A percentile compares a stretch with the other conserved stretches of the same genome.
Conservation (phyloP, 2,797 vertebrate species). For the Oceanodroma leucorhoa region DNA sequence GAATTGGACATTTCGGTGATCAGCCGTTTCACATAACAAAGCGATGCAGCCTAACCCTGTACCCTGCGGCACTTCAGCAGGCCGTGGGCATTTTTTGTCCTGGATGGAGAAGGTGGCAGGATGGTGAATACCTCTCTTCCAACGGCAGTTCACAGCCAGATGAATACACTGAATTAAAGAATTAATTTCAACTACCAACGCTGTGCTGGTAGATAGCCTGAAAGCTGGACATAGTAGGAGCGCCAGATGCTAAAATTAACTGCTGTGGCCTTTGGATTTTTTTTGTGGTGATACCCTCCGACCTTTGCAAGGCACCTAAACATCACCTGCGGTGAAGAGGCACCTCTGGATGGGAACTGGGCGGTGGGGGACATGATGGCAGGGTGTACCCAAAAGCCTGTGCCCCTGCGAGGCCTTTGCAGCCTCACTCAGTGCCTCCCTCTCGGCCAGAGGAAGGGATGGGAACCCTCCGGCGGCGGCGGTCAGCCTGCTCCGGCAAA, state of each 20-base stretch:
- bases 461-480: not conserved
- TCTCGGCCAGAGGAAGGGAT: fast-evolving
- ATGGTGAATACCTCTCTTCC: not conserved
- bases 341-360: not conserved
- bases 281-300: not conserved
- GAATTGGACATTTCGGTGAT: not conserved
- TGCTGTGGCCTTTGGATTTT: not conserved
- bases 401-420: not conserved
- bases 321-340: not conserved
- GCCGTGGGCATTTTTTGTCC: not conserved
- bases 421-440: not conserved
- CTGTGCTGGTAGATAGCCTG: not conserved
- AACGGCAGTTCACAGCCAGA: not conserved
- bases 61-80: not conserved
- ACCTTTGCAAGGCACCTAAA: not conserved
- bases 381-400: not conserved
- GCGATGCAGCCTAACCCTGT: not conserved
- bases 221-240: not conserved
- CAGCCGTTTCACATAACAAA: not conserved
- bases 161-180: not conserved
- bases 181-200: not conserved
- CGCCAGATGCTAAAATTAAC: not conserved
- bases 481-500: not conserved
- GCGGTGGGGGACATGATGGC: too few species aligned
- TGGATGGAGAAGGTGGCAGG: not conserved